Evolutionary conservation across 1,140 invertebrate species (phyloP).

Genomic region (Drosophila chauvacae): DNA sequence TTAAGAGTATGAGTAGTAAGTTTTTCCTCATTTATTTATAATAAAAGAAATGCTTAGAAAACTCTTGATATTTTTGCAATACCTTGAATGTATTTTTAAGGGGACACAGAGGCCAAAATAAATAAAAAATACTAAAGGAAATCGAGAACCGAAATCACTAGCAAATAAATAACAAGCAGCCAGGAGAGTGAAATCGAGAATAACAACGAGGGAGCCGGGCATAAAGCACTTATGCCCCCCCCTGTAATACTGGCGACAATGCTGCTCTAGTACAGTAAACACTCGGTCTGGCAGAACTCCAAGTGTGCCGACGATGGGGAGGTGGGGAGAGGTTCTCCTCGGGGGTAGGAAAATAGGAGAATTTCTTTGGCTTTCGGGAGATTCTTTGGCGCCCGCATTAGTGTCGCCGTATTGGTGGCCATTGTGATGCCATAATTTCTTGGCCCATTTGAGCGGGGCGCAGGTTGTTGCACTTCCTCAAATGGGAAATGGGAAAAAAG

Average conservation of each 20-base stretch:
- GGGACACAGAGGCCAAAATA: constrained; percentile 16
- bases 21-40: no score
- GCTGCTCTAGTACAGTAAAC: constrained; percentile 36
- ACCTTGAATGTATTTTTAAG: constrained; percentile 42
- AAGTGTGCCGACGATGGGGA: constrained; percentile 6
- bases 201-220: constrained; percentile 16
- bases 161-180: constrained; percentile 48
- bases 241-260: constrained; percentile 29
- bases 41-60: neutral
- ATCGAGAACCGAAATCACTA: constrained; percentile 18
- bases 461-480: constrained; percentile 58
- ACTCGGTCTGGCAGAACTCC: constrained; percentile 55
- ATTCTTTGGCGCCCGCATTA: constrained; percentile 50
- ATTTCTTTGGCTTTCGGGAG: constrained; percentile 58
- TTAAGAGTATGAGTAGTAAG: no score
- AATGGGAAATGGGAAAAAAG: constrained; percentile 16
- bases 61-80: constrained; percentile 20
- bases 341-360: constrained; percentile 4
- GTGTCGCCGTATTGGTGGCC: constrained; percentile 64
- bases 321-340: neutral
- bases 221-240: constrained; percentile 35
- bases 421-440: constrained; percentile 65
- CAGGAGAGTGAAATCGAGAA: constrained; percentile 24
- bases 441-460: constrained; percentile 55
- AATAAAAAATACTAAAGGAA: constrained; percentile 9